phyloP scores from a whole-genome alignment of 2,888 invertebrate genomes.

The Gnatocerus cornutus region DNA sequence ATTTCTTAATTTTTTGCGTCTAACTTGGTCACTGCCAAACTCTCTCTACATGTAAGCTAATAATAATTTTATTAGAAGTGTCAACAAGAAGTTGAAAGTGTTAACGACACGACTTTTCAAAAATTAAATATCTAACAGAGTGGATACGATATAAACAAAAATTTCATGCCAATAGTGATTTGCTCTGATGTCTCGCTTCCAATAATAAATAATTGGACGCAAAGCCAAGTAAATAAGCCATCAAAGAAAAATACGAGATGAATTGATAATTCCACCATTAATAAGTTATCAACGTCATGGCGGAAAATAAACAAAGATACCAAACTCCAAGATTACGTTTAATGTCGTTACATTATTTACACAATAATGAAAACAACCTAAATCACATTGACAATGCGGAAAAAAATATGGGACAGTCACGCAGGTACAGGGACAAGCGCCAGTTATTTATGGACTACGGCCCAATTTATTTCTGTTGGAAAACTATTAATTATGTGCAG shows the following conservation, averaged over 20 bases:
- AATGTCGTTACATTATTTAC: constrained; percentile 2
- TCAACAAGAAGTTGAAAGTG: too few species aligned
- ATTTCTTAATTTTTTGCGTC: too few species aligned
- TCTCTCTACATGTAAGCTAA: too few species aligned
- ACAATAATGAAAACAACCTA: constrained; percentile 11
- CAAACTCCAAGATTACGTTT: neutral
- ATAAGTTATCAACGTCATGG: neutral
- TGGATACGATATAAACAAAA: too few species aligned
- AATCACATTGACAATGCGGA: constrained; percentile 31
- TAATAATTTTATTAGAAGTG: too few species aligned
- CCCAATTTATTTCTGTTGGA: constrained; percentile 39
- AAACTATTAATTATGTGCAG: constrained; percentile 43
- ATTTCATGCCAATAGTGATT: too few species aligned
- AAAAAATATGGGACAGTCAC: constrained; percentile 32
- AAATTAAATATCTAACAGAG: too few species aligned
- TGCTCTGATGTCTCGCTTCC: too few species aligned
- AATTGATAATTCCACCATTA: neutral
- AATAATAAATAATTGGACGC: too few species aligned
- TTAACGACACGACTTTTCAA: too few species aligned
- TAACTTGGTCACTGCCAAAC: too few species aligned
- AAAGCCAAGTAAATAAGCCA: neutral
- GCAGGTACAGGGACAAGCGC: constrained; percentile 29
- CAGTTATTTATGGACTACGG: constrained; percentile 32
- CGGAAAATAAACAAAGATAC: constrained; percentile 1
- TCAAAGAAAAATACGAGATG: neutral